Base-by-base conservation (phyloP, 2,888 invertebrate genomes). In the Stenodera caucasica region DNA sequence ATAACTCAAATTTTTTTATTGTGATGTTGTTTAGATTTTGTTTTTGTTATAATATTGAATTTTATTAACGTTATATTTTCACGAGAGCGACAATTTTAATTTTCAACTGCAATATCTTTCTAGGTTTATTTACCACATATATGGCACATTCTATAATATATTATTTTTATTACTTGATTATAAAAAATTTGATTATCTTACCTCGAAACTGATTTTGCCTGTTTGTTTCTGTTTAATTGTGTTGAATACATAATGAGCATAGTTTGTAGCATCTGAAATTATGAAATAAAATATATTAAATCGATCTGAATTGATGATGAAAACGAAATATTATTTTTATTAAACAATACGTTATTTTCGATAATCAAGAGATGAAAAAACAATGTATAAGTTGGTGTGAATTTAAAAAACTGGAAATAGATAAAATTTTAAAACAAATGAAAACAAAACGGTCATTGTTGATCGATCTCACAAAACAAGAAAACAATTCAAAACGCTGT, bases 171-270 rank as follows among this genome's bases (percentile, higher is more conserved):
- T n/a, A n/a, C n/a, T n/a, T n/a, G n/a, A 23, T 14, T 21, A 15
- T 53, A 53, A 29, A 59, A 53, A 53, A 37, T 53, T 21, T 35
- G 18, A 33, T 32, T 18, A 11, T 35, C 33, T 86, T 76, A 94
- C 95, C 88, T 95, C 94, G 75, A 96, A 96, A 79, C 90, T 94
- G 70, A 95, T 90, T 76, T 91, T 91, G 52, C 92, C 93, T 32
- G 85, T 86, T 70, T 90, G 87, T 74, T 91, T 90, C 75, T 92
- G 90, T 75, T 92, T 92, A 79, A 96, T 91, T 1, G 94, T 93
- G 81, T 93, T 93, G 86, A 96, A 96, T 57, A 96, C 94, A 78
- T 90, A 92, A 78, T 94, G 94, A 14, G 96, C 94, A 80, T 96
- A 96, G 75, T 91, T 90, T 55, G 90, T 88, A 35, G 94, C 91